Base-by-base conservation (phyloP, 2,888 invertebrate genomes). In the Lepidocyrtoides sp. region DNA sequence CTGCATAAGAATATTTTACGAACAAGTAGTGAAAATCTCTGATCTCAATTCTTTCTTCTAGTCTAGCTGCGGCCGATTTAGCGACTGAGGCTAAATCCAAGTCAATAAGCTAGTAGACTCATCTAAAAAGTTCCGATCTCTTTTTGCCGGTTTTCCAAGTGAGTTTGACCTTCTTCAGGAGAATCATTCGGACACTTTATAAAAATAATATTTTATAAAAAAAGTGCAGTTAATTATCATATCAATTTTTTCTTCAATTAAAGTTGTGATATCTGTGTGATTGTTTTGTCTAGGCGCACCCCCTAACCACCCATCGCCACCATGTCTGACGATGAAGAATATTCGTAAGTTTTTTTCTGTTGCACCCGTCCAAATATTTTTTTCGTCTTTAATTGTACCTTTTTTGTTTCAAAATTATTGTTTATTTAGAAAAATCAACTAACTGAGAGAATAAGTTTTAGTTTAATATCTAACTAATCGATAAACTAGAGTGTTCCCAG, bases 251-350 rank as follows among this genome's bases (percentile, higher is more conserved):
- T 5, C 14, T 75, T 81, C 44, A 82, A 32, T 63, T 63, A 0
- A 29, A 44, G 63, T 20, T 79, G 87, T 88, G 69, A 81, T 89
- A 89, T 82, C 72, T 69, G 51, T 85, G 85, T 85, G n/a, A 82
- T 89, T 82, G 77, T 89, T 83, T 60, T 75, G 44, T 88, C 26
- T 83, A 89, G 89, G 89, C 54, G 82, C 89, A 82, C 12, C 86
- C 86, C 91, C 12, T 92, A 86, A 86, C 83, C 85, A 85, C 60
- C 85, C 66, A 41, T 82, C 83, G 83, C 84, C 87, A 92, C n/a
- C 90, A 92, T 92, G 92, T 92, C 92, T 82, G 92, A 92, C 92
- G 92, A 92, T 63, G 90, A 90, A 91, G 92, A 92, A 83, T 92
- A 91, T 57, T 90, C 90, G 90, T 90, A 89, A 89, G 91, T 84